Percentiles rank a stretch among this genome's conserved stretches.
These are phyloP conservation scores for Troglohyphantes excavatus DNA, from an alignment of 2,888 invertebrate genomes.

Conservation along the genomic window DNA sequence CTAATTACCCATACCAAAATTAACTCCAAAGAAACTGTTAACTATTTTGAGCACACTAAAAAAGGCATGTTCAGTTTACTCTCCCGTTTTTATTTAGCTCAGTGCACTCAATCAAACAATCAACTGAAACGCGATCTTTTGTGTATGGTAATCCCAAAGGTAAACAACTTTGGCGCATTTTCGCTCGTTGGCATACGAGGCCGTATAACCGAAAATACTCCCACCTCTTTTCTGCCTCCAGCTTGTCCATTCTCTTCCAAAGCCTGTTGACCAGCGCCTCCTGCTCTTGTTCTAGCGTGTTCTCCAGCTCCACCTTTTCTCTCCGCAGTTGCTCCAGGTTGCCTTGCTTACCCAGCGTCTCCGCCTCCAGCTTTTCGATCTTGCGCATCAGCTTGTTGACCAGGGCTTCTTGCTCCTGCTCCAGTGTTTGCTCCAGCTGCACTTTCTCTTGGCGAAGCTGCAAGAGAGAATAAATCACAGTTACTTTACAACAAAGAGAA, in stretches of 20 bases:
- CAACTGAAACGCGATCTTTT: no score
- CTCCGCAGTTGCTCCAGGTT: conserved; percentile 87
- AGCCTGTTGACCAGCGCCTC: conserved; percentile 98
- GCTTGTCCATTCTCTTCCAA: conserved; percentile 99
- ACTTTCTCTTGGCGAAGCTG: conserved; percentile 97
- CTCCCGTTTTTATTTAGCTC: no score
- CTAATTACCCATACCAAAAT: no score
- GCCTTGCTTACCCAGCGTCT: conserved; percentile 91
- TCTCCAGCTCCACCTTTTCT: conserved; percentile 99
- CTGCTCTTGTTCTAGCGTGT: conserved; percentile 99
- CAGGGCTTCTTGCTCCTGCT: conserved; percentile 98
- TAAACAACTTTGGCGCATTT: no score
- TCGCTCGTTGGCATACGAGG: no score
- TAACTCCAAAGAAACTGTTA: no score
- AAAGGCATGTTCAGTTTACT: no score
- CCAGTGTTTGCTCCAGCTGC: conserved; percentile 96
- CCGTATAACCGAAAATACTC: no score
- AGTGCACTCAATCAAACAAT: no score
- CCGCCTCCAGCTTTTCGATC: conserved; percentile 98
- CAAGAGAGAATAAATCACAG: not conserved
- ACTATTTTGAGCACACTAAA: no score
- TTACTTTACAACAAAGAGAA: no score
- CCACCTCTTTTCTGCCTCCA: conserved; percentile 86
- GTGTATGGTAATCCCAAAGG: no score
- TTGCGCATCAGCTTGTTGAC: conserved; percentile 99